Conservation (phyloP, 2,888 invertebrate genomes). For the Scaptomyza parva region DNA sequence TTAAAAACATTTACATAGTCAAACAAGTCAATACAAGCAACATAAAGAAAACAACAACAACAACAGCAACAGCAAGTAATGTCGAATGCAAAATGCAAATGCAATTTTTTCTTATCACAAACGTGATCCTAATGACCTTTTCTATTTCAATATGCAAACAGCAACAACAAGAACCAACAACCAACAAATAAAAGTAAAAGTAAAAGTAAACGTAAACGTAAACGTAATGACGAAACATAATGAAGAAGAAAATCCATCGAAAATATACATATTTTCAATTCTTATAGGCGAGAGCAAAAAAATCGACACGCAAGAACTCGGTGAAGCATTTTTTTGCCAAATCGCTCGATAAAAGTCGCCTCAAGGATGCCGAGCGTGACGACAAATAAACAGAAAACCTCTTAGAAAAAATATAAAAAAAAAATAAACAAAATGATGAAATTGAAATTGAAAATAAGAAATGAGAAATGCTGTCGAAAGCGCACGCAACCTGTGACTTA, state of each 20-base stretch:
- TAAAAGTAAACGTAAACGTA: conserved; percentile 9
- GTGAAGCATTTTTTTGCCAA: conserved; percentile 83
- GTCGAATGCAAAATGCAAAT: conserved; percentile 64
- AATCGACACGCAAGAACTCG: conserved; percentile 84
- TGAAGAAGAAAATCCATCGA: conserved; percentile 32
- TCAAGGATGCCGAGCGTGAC: conserved; percentile 55
- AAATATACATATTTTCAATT: conserved; percentile 58
- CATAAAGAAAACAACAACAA: conserved; percentile 15
- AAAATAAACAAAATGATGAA: conserved; percentile 11
- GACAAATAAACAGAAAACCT: conserved; percentile 8
- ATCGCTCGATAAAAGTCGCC: conserved; percentile 74
- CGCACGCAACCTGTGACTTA: conserved; percentile 57
- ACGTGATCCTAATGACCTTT: conserved; percentile 75
- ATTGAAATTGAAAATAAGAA: conserved; percentile 5
- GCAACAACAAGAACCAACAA: conserved; percentile 24
- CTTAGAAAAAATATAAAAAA: not conserved
- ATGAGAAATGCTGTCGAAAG: conserved; percentile 10
- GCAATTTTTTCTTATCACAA: conserved; percentile 66
- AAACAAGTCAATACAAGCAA: conserved; percentile 31
- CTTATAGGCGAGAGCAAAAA: conserved; percentile 77
- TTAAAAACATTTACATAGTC: conserved; percentile 28
- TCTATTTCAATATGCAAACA: conserved; percentile 61
- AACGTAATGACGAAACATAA: conserved; percentile 6
- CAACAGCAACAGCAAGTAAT: conserved; percentile 46
- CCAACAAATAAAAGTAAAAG: conserved; percentile 17